A percentile compares a stretch with the other conserved stretches of the same genome.
These are phyloP conservation scores for Schrankia costaestrigalis DNA, from an alignment of 2,888 invertebrate genomes.

Conservation along the genomic window DNA sequence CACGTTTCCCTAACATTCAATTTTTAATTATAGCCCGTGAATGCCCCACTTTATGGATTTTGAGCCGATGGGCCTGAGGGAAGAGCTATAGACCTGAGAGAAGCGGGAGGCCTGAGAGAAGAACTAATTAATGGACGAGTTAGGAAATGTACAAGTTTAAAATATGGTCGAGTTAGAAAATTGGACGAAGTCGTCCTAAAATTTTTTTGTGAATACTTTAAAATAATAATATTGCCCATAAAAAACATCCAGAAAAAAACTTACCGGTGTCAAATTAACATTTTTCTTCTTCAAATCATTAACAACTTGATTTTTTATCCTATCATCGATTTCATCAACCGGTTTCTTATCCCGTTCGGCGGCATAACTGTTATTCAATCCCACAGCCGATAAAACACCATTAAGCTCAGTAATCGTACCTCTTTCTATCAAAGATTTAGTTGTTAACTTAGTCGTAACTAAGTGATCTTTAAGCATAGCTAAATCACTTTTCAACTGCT, in stretches of 20 bases:
- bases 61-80: too few relatives aligned
- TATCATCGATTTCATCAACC: constrained; percentile 32
- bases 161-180: too few relatives aligned
- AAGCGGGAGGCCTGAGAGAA: too few relatives aligned
- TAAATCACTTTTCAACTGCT: constrained; percentile 52
- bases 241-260: constrained; percentile 9
- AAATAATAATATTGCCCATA: not conserved
- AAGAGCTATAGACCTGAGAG: too few relatives aligned
- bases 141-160: too few relatives aligned
- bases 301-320: constrained; percentile 47
- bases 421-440: constrained; percentile 49
- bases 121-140: too few relatives aligned
- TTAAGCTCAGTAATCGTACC: constrained; percentile 45
- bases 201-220: not conserved
- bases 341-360: constrained; percentile 20
- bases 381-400: constrained; percentile 25
- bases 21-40: too few relatives aligned
- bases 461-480: constrained; percentile 47
- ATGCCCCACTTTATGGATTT: too few relatives aligned
- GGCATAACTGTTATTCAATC: constrained; percentile 51
- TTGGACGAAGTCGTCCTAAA: not conserved
- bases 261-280: constrained; percentile 62
- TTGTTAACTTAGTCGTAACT: constrained; percentile 36
- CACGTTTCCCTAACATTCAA: too few relatives aligned
- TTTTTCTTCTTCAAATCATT: constrained; percentile 70